Evolutionary conservation across 2,888 invertebrate species (phyloP), one percentile per base, ranked within the genome.

Genomic region (Polymixis lichenea): DNA sequence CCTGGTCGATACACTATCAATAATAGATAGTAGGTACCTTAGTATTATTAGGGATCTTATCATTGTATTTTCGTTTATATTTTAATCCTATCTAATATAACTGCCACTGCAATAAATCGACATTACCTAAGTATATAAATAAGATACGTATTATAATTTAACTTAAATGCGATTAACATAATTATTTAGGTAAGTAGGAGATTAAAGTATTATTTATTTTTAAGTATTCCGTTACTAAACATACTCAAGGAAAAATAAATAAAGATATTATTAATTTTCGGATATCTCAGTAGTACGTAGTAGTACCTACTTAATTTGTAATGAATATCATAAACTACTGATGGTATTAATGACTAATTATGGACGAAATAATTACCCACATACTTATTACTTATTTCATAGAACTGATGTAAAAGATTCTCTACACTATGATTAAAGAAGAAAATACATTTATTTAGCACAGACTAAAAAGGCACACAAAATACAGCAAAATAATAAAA

Each of bases 41-140:
- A 22, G n/a, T 75, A 19, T 53, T 28, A 67, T 68, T 7, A 46
- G 0, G 1, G 3, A 64, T 72, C 7, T 55, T 49, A 28, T 55
- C 49, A n/a, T 67, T 67, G 15, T 1, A 0, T 60, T 43, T 75
- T 15, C 17, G n/a, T 43, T 11, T 43, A 77, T n/a, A 53, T 76
- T 76, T 68, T 68, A 78, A 77, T 78, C 69, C 11, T 28, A 19
- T 3, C 7, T 43, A 46, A 62, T 76, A 61, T 25, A 46, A 17
- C 55, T 32, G n/a, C 3, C 15, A 67, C 58, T 51, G 69, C 1
- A 25, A n/a, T 78, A 13, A 69, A 61, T 76, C 8, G 5, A 1
- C 7, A 46, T 49, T 55, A n/a, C n/a, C n/a, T n/a, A 64, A 38
- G 13, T 49, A 46, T 49, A 46, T 11, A 17, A 17, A 15, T 61